These are phyloP conservation scores for Eremobia ochroleuca DNA, from an alignment of 2,888 invertebrate genomes.

Conservation along the genomic window DNA sequence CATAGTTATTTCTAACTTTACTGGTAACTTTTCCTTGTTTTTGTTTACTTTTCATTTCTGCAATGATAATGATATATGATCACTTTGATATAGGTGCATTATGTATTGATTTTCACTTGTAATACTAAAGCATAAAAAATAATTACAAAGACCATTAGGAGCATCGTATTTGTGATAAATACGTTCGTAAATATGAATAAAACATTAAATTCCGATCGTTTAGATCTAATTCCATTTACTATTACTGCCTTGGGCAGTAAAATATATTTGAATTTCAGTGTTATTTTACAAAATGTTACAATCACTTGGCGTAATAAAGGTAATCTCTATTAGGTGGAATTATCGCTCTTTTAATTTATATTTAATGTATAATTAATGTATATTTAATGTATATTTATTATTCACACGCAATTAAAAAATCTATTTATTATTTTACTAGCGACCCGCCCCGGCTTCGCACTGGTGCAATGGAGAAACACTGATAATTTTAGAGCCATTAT, in stretches of 20 bases:
- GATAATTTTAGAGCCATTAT: too few species aligned
- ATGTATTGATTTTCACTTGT: neutral
- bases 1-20: slow-evolving; percentile 35
- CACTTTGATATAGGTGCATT: neutral
- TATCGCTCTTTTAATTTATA: neutral
- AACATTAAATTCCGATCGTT: neutral
- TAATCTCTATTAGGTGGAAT: neutral
- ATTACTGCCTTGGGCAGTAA: neutral
- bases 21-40: slow-evolving; percentile 3
- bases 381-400: neutral
- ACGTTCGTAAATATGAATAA: neutral
- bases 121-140: neutral
- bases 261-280: neutral
- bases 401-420: neutral
- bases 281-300: neutral
- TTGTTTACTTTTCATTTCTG: slow-evolving; percentile 8
- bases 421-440: too few species aligned
- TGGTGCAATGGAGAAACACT: too few species aligned
- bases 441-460: too few species aligned
- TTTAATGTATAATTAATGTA: neutral
- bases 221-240: neutral
- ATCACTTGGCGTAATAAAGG: neutral
- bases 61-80: too few species aligned
- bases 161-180: neutral
- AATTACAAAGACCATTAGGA: neutral